Evolutionary conservation across 2,113 vertebrate species (phyloP).

Genomic region (Numida meleagris): DNA sequence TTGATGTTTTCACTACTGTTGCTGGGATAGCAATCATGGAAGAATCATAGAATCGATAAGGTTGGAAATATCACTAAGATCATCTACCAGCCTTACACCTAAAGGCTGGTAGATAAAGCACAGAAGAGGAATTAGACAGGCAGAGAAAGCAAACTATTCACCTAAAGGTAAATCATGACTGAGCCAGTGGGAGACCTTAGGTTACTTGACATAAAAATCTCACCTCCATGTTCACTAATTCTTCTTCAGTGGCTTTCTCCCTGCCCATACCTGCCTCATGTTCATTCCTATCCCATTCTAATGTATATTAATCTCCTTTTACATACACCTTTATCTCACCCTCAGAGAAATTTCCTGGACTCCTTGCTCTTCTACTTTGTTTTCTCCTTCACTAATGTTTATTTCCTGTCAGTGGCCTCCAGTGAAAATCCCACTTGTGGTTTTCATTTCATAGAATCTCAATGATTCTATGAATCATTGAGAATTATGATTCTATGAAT

Average conservation of each 20-base stretch:
- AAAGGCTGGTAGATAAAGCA: neutral
- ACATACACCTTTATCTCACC: neutral
- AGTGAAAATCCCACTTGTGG: neutral
- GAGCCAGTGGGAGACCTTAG: neutral
- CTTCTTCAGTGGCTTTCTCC: neutral
- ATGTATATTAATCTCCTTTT: neutral
- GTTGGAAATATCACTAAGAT: too few relatives aligned
- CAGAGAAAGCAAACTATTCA: neutral
- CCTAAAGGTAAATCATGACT: neutral
- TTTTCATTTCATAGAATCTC: neutral
- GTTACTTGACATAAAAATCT: neutral
- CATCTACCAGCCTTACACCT: neutral
- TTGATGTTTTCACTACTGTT: neutral
- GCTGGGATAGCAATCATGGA: neutral
- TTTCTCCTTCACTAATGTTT: neutral
- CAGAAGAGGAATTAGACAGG: neutral
- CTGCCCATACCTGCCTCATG: neutral
- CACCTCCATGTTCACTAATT: neutral
- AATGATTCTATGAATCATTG: too few relatives aligned
- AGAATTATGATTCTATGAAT: too few relatives aligned
- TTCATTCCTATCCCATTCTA: neutral
- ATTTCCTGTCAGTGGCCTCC: neutral
- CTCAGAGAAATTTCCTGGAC: neutral
- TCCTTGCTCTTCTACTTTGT: neutral
- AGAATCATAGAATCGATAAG: neutral